Conservation (phyloP, 2,113 vertebrate genomes). For the Mirza zaza region DNA sequence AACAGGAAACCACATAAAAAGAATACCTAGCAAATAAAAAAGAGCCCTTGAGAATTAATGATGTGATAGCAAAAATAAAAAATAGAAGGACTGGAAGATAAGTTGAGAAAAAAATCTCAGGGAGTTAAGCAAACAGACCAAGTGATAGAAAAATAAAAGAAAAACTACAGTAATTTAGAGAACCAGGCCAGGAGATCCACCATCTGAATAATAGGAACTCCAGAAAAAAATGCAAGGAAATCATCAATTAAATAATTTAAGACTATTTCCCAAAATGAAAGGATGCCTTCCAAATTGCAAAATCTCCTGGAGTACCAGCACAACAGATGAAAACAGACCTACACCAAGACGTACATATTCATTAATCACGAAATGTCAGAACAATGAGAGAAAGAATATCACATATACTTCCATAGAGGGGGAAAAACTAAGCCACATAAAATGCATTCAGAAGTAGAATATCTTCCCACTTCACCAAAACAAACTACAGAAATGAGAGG, state of each 20-base stretch:
- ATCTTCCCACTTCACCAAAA: background rate
- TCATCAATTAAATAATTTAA: background rate
- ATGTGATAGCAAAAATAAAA: background rate
- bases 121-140: background rate
- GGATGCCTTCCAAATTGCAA: background rate
- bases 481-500: background rate
- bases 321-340: background rate
- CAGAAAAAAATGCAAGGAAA: background rate
- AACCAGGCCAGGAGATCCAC: background rate
- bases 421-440: background rate
- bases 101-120: background rate
- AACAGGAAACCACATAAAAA: background rate
- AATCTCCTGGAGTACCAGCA: background rate
- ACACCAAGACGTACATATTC: background rate
- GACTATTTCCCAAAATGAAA: background rate
- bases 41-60: background rate
- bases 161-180: background rate
- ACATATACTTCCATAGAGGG: background rate
- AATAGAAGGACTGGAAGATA: background rate
- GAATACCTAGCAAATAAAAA: background rate
- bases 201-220: background rate
- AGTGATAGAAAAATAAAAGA: background rate
- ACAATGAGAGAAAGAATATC: background rate
- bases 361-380: background rate
- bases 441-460: background rate